Base-by-base conservation (phyloP, 2,113 vertebrate genomes). In the Parotia lawesii region DNA sequence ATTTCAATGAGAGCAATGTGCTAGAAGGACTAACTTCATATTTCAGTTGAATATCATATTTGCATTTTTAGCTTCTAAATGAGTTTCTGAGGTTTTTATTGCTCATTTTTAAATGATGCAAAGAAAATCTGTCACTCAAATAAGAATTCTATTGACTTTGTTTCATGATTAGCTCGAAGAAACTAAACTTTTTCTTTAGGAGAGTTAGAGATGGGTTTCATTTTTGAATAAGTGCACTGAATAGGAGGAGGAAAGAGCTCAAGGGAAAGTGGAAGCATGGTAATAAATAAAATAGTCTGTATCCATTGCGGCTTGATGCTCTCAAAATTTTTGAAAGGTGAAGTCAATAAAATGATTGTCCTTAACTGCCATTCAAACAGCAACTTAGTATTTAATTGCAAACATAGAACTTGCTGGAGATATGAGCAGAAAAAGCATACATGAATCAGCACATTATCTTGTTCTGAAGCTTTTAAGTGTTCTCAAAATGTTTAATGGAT, bases 291-390 rank as follows among this genome's bases (percentile, higher is more conserved):
- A 79, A 40, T 16, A 47, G 15, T 56, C 33, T 92, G 16, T 71
- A 15, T 71, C 28, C 67, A 14, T 14, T 82, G 45, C 24, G 38
- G 54, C 66, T 91, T 91, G 70, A 56, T 74, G 15, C 45, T 67
- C 9, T 58, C n/a, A 75, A 53, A 35, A 33, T 48, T 89, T 84
- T 71, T 82, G 44, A 54, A 84, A 78, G 33, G 24, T 51, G n/a
- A 81, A 53, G 35, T 56, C 56, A 90, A 5, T 76, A 84, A 86
- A 84, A 74, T 48, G 22, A 48, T 79, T 91, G 57, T 81, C 65
- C 22, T 64, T 75, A 72, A 93, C 84, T 93, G 91, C 93, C 92
- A 94, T 96, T 96, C 94, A 89, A 60, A 79, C 31, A 89, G 40
- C 31, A 86, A 19, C 31, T 56, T 74, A 50, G 24, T 35, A 9